These are phyloP conservation scores for Ahaetulla prasina DNA, from an alignment of 2,113 vertebrate species.

Conservation along the genomic window DNA sequence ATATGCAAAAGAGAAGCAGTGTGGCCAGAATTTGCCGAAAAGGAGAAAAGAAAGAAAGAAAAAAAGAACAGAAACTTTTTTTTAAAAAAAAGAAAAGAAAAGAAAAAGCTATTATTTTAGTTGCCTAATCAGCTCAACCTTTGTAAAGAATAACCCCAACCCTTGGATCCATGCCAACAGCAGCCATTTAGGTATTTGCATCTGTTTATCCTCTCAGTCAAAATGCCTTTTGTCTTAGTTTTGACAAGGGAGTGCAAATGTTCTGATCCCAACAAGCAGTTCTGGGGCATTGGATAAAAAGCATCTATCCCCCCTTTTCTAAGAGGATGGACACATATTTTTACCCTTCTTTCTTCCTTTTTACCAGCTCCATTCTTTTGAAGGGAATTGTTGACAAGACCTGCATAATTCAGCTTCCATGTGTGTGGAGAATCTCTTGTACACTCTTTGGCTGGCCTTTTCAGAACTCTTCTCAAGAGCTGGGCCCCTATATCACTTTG, in stretches of 20 bases:
- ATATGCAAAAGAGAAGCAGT: slow-evolving; percentile 28
- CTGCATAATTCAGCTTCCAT: slow-evolving; percentile 64
- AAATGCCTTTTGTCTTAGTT: slow-evolving; percentile 62
- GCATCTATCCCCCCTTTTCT: slow-evolving; percentile 42
- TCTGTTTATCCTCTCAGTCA: slow-evolving; percentile 73
- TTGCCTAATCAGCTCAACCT: slow-evolving; percentile 49
- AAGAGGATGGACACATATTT: slow-evolving; percentile 61
- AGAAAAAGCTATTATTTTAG: slow-evolving; percentile 41
- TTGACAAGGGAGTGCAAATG: slow-evolving; percentile 62
- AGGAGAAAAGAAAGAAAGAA: background rate
- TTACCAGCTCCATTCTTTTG: slow-evolving; percentile 50
- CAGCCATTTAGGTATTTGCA: slow-evolving; percentile 71
- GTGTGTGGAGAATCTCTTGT: slow-evolving; percentile 64
- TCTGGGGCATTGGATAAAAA: slow-evolving; percentile 60
- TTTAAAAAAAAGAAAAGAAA: background rate
- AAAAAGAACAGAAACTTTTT: background rate
- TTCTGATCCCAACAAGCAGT: slow-evolving; percentile 62
- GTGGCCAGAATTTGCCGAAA: slow-evolving; percentile 7
- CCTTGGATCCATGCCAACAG: slow-evolving; percentile 65
- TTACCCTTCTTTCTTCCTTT: slow-evolving; percentile 51
- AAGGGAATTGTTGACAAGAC: slow-evolving; percentile 60
- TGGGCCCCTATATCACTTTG: slow-evolving; percentile 27
- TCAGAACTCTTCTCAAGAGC: slow-evolving; percentile 18
- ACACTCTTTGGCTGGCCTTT: slow-evolving; percentile 36
- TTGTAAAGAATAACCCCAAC: slow-evolving; percentile 43